Conservation (phyloP, 2,113 vertebrate genomes). For the Sander vitreus region DNA sequence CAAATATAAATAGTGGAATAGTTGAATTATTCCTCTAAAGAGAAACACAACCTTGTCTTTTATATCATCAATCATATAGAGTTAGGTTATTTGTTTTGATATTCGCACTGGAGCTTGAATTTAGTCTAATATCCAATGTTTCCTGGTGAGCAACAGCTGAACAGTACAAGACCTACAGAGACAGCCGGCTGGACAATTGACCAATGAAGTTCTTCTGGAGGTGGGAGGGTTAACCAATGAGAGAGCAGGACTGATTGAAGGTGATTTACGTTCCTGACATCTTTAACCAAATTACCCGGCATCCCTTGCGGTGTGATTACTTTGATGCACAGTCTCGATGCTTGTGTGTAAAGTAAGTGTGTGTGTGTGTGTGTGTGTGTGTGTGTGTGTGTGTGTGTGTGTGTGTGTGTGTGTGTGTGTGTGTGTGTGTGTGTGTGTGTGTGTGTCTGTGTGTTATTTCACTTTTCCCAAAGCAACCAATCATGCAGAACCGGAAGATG, state of each 20-base stretch:
- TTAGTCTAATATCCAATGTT: conserved; percentile 9
- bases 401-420: conserved; percentile 22
- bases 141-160: conserved; percentile 45
- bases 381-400: conserved; percentile 37
- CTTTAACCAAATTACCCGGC: conserved; percentile 86
- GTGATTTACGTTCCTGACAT: conserved; percentile 88
- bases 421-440: conserved; percentile 24
- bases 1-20: background rate
- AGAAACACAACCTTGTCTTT: background rate
- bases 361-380: conserved; percentile 43
- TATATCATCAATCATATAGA: background rate
- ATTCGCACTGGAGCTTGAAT: conserved; percentile 3
- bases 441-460: conserved; percentile 42
- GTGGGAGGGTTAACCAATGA: conserved; percentile 71
- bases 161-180: conserved; percentile 36
- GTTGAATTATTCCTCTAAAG: background rate
- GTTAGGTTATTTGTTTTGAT: conserved; percentile 6
- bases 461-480: conserved; percentile 40
- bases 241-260: conserved; percentile 82
- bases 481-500: conserved; percentile 37
- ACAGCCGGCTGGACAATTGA: conserved; percentile 39
- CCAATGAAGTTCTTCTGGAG: conserved; percentile 61
- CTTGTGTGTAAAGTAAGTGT: conserved; percentile 30
- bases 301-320: conserved; percentile 83
- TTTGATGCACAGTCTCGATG: conserved; percentile 77